Percentiles rank a stretch among this genome's conserved stretches.
These are phyloP conservation scores for Bursaphelenchus mucronatus DNA, from an alignment of 1,140 invertebrate species.

Conservation along the genomic window DNA sequence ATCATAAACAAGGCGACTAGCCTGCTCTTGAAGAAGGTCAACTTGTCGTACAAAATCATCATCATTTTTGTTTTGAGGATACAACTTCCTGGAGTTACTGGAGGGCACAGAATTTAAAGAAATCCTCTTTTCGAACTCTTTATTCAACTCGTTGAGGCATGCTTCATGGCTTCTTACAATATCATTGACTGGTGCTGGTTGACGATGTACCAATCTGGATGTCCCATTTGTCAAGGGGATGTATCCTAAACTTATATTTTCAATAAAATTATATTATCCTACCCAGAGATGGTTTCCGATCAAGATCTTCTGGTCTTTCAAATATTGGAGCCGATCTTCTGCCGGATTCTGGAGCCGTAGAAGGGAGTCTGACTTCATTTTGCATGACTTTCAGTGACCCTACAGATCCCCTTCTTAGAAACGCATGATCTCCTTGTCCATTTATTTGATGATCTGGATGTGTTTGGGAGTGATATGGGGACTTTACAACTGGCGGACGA, in stretches of 20 bases:
- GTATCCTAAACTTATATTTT: neutral
- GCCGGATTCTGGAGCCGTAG: slow-evolving; percentile 29
- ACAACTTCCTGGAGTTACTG: neutral
- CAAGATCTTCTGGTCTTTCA: slow-evolving; percentile 9
- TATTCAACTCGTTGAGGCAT: slow-evolving; percentile 9
- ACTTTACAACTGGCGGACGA: neutral
- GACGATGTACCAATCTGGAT: neutral
- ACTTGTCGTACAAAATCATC: slow-evolving; percentile 7
- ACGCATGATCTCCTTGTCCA: neutral
- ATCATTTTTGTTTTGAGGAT: slow-evolving; percentile 8
- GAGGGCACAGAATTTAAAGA: neutral
- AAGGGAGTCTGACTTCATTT: neutral
- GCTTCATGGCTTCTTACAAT: neutral
- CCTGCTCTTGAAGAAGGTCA: slow-evolving; percentile 7
- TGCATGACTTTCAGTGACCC: neutral
- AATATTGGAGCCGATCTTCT: slow-evolving; percentile 43
- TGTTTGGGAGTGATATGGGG: slow-evolving; percentile 3
- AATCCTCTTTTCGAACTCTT: neutral
- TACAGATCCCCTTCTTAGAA: slow-evolving; percentile 6
- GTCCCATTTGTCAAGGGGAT: neutral
- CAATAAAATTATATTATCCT: neutral
- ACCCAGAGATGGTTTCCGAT: slow-evolving; percentile 7
- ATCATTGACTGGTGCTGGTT: neutral
- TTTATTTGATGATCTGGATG: slow-evolving; percentile 7
- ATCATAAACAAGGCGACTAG: slow-evolving; percentile 8